phyloP scores from a whole-genome alignment of 1,140 invertebrate species.

The Micrasema longulum region DNA sequence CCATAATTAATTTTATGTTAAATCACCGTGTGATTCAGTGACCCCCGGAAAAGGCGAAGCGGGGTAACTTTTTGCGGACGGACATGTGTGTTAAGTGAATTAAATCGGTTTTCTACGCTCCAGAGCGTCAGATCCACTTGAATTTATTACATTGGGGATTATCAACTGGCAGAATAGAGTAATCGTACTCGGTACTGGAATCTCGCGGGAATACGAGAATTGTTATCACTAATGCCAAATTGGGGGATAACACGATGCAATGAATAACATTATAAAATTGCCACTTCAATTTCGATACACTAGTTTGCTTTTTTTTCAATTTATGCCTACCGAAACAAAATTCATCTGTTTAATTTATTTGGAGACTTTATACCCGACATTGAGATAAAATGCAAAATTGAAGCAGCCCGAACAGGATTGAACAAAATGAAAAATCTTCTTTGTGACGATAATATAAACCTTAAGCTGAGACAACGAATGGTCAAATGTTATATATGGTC shows the following conservation, averaged over 20 bases:
- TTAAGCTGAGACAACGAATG: too few relatives aligned
- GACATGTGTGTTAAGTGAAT: conserved; percentile 53
- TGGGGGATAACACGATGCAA: neutral
- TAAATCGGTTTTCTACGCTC: conserved; percentile 39
- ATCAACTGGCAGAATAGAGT: conserved; percentile 20
- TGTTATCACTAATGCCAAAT: neutral
- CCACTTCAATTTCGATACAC: too few relatives aligned
- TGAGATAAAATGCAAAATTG: too few relatives aligned
- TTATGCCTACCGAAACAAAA: too few relatives aligned
- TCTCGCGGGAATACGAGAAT: neutral
- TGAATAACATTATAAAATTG: conserved; percentile 27
- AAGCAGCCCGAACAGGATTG: too few relatives aligned
- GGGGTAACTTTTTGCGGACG: conserved; percentile 32
- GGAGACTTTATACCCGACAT: too few relatives aligned
- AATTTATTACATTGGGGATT: conserved; percentile 38
- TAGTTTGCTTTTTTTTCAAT: too few relatives aligned
- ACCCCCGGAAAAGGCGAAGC: neutral
- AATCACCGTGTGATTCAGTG: neutral
- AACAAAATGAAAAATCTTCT: too few relatives aligned
- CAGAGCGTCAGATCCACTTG: conserved; percentile 30
- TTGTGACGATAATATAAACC: too few relatives aligned
- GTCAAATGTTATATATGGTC: too few relatives aligned
- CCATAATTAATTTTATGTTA: neutral
- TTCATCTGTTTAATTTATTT: too few relatives aligned
- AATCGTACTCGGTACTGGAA: neutral